phyloP scores from a whole-genome alignment of 92 coral and sea anemone species.

The Plumapathes pennacea region DNA sequence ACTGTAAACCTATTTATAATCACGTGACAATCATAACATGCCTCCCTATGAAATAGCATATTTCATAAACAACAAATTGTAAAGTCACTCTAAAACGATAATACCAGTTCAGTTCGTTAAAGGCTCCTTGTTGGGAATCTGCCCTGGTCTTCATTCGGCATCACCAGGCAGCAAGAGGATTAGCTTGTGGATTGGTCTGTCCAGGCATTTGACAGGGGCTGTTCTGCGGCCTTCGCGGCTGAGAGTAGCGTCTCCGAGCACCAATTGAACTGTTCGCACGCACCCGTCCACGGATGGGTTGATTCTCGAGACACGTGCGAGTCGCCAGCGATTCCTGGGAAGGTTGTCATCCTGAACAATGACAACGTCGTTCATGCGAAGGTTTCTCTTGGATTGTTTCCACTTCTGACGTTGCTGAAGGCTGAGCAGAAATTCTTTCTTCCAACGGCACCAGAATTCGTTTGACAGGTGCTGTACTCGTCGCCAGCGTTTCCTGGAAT shows the following conservation, averaged over 20 bases:
- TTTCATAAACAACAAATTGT: too few species aligned
- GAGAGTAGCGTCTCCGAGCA: slow-evolving; percentile 1
- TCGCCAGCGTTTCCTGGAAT: slow-evolving; percentile 2
- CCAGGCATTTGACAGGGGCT: slow-evolving; percentile 15
- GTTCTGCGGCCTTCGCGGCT: slow-evolving; percentile 1
- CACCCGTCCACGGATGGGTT: slow-evolving; percentile 1
- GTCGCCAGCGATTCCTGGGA: slow-evolving; percentile 10
- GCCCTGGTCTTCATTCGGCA: slow-evolving; percentile 3
- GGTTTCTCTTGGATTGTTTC: not conserved
- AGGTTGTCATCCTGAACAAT: slow-evolving; percentile 13
- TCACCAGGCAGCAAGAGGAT: slow-evolving; percentile 2
- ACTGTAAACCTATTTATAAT: too few species aligned
- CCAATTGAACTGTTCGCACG: not conserved
- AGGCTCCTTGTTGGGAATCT: slow-evolving; percentile 8
- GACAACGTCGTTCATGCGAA: not conserved
- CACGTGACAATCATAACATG: too few species aligned
- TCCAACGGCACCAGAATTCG: too few species aligned
- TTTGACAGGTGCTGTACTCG: too few species aligned
- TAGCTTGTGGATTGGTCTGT: slow-evolving; percentile 23
- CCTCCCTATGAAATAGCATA: too few species aligned
- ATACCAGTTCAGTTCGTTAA: not conserved
- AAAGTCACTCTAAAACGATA: too few species aligned
- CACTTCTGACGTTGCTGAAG: slow-evolving; percentile 2
- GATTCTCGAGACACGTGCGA: slow-evolving; percentile 1
- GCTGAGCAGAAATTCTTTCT: too few species aligned